Evolutionary conservation across 2,888 invertebrate genomes (phyloP), one percentile per base, ranked within the genome.

Genomic region (Tetragonula carbonaria): DNA sequence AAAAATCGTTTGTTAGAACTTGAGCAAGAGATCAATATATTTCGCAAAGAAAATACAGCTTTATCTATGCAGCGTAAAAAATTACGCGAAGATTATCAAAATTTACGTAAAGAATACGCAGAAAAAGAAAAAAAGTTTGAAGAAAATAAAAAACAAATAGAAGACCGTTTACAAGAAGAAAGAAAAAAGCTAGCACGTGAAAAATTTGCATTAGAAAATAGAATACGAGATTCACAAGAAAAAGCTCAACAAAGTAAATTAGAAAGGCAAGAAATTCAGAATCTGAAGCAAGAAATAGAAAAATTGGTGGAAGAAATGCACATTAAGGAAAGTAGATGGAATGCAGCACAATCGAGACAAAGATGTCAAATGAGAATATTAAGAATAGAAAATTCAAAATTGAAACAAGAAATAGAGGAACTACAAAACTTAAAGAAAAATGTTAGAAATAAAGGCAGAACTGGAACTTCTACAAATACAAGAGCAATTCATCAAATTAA

Each of bases 401-500:
- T 97, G 50, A 96, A 96, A 87, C 95, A 95, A 74, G 97, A 97
- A 93, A 94, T 97, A 28, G 97, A 97, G 78, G 96, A 96, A 90
- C 91, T 97, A 6, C 91, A 92, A 72, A 87, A 80, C 65, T 71
- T 82, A 21, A 96, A 96, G 86, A 97, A 96, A 90, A 96, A 96
- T 91, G 96, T 96, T 38, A 84, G 50, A 70, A 78, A 57, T 50
- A 78, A 59, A 72, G 78, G 62, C 16, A 85, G 65, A 62, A 23
- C 70, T 23, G 78, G 55, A 50, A 53, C 11, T 62, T 65, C 96
- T 65, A 95, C 96, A n/a, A 97, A 97, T 86, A 96, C 97, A 55
- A 97, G 96, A 95, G 96, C 97, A 94, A 95, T 97, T 84, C 96
- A 97, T 90, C 96, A 97, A 94, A 97, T 98, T 55, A 97, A 97